phyloP scores from a whole-genome alignment of 2,113 vertebrate species.

The Columba janthina region DNA sequence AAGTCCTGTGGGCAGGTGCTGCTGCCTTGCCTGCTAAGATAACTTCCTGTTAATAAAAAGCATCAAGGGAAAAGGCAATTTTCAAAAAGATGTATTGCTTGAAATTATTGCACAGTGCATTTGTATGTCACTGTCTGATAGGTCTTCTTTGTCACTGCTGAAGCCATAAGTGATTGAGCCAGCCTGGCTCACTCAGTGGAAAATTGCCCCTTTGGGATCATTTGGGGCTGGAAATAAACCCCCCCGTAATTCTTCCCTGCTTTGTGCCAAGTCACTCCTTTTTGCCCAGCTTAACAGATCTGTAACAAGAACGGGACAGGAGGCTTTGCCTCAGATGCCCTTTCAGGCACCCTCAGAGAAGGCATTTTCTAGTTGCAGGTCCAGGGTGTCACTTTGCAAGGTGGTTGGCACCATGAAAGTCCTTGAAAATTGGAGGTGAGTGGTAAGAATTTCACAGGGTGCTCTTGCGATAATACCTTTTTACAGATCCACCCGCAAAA shows the following conservation, averaged over 20 bases:
- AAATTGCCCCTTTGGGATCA: background rate
- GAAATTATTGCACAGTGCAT: background rate
- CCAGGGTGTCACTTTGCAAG: background rate
- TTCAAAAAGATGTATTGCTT: background rate
- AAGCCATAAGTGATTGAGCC: background rate
- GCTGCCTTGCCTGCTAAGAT: conserved; percentile 28
- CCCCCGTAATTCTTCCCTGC: background rate
- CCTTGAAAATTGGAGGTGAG: background rate
- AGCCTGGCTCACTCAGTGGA: background rate
- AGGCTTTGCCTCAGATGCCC: background rate
- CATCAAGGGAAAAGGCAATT: background rate
- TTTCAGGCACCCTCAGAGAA: background rate
- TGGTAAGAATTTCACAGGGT: background rate
- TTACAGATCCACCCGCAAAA: background rate
- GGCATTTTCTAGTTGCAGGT: background rate
- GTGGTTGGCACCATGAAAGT: background rate
- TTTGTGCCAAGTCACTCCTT: background rate
- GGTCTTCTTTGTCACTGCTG: background rate
- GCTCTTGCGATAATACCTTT: background rate
- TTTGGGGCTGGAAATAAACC: background rate
- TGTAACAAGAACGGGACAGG: background rate
- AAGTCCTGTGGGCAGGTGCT: conserved; percentile 25
- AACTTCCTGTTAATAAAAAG: background rate
- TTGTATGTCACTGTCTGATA: background rate
- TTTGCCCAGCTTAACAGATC: background rate